Percentiles rank a stretch among this genome's conserved stretches.
phyloP scores from a whole-genome alignment of 2,113 vertebrate species.

The Callithrix jacchus region DNA sequence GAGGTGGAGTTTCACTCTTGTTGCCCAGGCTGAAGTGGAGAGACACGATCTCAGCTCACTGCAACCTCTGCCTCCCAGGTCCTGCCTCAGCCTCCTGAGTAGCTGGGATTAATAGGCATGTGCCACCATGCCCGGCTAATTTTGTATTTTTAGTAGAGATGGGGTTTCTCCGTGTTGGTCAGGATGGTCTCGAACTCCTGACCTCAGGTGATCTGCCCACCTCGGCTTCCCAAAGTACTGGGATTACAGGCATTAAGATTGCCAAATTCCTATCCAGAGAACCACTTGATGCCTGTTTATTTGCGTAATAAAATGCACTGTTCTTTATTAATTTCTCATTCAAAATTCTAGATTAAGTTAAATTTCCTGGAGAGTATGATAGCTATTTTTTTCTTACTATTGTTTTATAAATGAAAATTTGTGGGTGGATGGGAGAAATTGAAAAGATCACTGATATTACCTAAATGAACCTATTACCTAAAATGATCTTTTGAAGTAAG shows the following conservation, averaged over 20 bases:
- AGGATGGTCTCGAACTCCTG: background rate
- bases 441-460: background rate
- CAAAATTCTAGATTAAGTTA: background rate
- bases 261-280: constrained; percentile 18
- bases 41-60: too few relatives aligned
- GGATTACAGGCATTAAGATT: background rate
- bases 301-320: background rate
- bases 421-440: background rate
- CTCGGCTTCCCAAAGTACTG: background rate
- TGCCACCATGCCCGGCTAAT: background rate
- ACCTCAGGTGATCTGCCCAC: background rate
- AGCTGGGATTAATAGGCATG: background rate
- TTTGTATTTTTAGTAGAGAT: background rate
- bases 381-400: background rate
- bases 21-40: too few relatives aligned
- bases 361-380: background rate
- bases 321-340: constrained; percentile 21
- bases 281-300: background rate
- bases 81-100: too few relatives aligned
- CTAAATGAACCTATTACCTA: background rate
- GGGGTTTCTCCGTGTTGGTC: background rate
- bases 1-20: too few relatives aligned
- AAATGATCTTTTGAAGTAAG: background rate
- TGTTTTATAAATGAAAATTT: constrained; percentile 9
- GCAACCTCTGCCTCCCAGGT: too few relatives aligned